These are phyloP conservation scores for Drosophila lacicola DNA, from an alignment of 2,888 invertebrate genomes.

Conservation along the genomic window DNA sequence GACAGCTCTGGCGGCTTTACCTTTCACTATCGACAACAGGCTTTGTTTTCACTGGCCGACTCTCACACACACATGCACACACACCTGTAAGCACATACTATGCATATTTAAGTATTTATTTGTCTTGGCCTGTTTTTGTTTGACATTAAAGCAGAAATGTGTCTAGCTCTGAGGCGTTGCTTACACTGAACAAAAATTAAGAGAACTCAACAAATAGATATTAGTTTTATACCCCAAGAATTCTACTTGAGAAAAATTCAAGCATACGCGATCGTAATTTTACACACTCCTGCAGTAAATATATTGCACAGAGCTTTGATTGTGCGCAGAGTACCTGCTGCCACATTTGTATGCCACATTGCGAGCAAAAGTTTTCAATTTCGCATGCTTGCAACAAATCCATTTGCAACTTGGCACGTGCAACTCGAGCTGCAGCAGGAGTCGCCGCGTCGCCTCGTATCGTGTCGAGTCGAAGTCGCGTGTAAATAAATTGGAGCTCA, in stretches of 20 bases:
- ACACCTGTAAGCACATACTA: neutral
- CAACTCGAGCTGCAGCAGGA: constrained; percentile 19
- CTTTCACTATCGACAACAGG: constrained; percentile 70
- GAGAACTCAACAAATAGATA: neutral
- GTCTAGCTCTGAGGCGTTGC: constrained; percentile 2
- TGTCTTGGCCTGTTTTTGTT: neutral
- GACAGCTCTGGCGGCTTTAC: constrained; percentile 39
- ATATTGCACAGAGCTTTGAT: constrained; percentile 1
- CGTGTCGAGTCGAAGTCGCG: constrained; percentile 11
- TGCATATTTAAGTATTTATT: constrained; percentile 7
- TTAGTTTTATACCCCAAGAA: neutral
- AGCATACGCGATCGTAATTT: neutral
- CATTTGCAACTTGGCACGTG: constrained; percentile 67
- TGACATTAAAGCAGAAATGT: constrained; percentile 8
- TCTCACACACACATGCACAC: constrained; percentile 2
- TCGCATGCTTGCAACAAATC: constrained; percentile 44
- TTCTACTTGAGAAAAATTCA: neutral
- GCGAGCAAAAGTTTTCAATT: constrained; percentile 38
- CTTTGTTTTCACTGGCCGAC: constrained; percentile 61
- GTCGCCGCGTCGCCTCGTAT: neutral
- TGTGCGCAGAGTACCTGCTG: constrained; percentile 9
- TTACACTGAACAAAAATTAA: neutral
- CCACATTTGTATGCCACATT: constrained; percentile 28
- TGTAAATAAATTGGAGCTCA: constrained; percentile 34
- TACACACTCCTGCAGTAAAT: neutral